phyloP scores from a whole-genome alignment of 2,888 invertebrate species.

The Embidobia sp. region DNA sequence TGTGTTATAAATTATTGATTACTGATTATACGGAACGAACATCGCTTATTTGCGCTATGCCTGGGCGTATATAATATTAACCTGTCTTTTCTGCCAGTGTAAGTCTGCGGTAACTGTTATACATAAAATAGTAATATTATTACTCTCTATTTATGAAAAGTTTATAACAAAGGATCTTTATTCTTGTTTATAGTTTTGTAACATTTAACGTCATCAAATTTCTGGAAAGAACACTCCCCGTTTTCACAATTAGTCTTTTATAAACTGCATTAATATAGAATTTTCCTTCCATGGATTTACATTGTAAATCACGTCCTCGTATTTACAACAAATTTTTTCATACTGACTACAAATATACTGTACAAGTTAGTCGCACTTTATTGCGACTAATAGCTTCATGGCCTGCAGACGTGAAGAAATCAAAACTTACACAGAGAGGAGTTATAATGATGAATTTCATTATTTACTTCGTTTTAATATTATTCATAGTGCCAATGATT shows the following conservation, averaged over 20 bases:
- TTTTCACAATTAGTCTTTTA: too few relatives aligned
- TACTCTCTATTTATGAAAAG: neutral
- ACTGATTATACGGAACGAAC: neutral
- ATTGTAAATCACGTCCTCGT: too few relatives aligned
- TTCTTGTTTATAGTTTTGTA: too few relatives aligned
- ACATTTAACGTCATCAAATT: too few relatives aligned
- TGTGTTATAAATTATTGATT: conserved; percentile 9
- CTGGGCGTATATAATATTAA: conserved; percentile 3
- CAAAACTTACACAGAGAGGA: neutral
- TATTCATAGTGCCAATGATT: conserved; percentile 3
- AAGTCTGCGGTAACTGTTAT: neutral
- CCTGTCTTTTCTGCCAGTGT: neutral
- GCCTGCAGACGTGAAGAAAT: neutral
- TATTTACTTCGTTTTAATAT: neutral
- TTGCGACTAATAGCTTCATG: conserved; percentile 12
- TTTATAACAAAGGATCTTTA: too few relatives aligned
- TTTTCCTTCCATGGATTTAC: neutral
- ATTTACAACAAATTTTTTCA: neutral
- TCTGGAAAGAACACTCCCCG: too few relatives aligned
- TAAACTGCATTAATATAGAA: too few relatives aligned
- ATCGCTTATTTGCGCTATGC: neutral
- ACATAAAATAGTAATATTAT: neutral
- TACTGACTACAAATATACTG: conserved; percentile 2
- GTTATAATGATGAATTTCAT: neutral
- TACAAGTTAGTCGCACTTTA: neutral